A percentile compares a stretch with the other conserved stretches of the same genome.
phyloP scores from a whole-genome alignment of 2,797 vertebrate genomes.

The Pangasius djambal region DNA sequence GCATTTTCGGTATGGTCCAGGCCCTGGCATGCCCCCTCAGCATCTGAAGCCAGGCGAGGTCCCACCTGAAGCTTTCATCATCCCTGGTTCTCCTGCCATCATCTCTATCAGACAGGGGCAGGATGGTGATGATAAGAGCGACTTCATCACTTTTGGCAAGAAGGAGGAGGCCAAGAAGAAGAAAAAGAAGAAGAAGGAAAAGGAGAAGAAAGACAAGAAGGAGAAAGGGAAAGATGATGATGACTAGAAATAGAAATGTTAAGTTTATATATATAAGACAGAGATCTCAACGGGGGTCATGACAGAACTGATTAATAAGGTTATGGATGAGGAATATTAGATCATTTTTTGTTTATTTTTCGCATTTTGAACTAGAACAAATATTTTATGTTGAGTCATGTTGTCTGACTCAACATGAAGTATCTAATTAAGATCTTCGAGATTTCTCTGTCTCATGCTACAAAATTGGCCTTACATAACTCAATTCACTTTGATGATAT shows the following conservation, averaged over 20 bases:
- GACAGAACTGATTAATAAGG: neutral
- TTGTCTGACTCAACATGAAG: neutral
- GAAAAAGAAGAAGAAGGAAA: slow-evolving; percentile 93
- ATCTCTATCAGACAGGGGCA: slow-evolving; percentile 99
- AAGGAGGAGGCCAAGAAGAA: slow-evolving; percentile 99
- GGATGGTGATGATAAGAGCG: slow-evolving; percentile 92
- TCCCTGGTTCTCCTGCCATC: slow-evolving; percentile 97
- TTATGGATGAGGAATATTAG: slow-evolving; percentile 60
- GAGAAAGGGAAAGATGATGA: slow-evolving; percentile 97
- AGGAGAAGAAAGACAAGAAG: slow-evolving; percentile 92
- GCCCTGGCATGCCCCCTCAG: slow-evolving; percentile 82
- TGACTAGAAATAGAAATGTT: slow-evolving; percentile 79
- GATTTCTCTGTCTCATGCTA: neutral
- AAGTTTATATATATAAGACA: slow-evolving; percentile 70
- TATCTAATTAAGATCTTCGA: slow-evolving; percentile 6
- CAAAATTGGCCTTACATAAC: slow-evolving; percentile 63
- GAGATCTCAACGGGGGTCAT: slow-evolving; percentile 77
- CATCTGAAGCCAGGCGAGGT: slow-evolving; percentile 95
- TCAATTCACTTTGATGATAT: slow-evolving; percentile 58
- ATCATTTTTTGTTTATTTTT: slow-evolving; percentile 46
- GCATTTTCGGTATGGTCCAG: slow-evolving; percentile 97
- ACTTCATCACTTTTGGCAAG: slow-evolving; percentile 99
- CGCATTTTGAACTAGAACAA: neutral
- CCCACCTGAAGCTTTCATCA: slow-evolving; percentile 97
- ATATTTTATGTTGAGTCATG: slow-evolving; percentile 46